phyloP scores from a whole-genome alignment of 2,888 invertebrate species.

The Drosophila kambysellisi region DNA sequence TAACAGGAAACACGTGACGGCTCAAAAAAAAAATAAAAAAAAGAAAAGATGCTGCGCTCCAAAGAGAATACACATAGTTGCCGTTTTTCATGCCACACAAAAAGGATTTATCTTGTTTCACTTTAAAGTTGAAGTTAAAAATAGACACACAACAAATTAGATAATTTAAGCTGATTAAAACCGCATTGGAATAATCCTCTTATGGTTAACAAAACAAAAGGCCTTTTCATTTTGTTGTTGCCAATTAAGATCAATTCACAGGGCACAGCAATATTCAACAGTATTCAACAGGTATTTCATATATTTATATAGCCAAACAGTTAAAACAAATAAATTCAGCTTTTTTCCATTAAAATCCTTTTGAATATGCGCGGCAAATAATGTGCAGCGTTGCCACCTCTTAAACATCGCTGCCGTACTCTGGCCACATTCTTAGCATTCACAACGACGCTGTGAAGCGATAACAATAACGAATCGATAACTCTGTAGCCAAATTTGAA shows the following conservation, averaged over 20 bases:
- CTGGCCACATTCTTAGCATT: conserved; percentile 4
- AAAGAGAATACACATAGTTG: background rate
- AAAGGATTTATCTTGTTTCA: conserved; percentile 35
- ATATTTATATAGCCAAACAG: background rate
- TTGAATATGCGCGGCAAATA: conserved; percentile 13
- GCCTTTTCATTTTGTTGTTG: background rate
- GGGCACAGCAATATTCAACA: background rate
- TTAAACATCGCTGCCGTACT: background rate
- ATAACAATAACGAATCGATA: conserved; percentile 10
- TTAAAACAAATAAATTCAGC: background rate
- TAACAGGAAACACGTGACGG: conserved; percentile 79
- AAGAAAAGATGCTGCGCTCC: background rate
- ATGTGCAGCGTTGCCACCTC: background rate
- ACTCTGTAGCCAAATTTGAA: background rate
- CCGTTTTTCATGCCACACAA: background rate
- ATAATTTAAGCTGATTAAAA: background rate
- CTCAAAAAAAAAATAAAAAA: conserved; percentile 16
- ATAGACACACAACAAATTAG: background rate
- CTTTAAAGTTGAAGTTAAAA: conserved; percentile 18
- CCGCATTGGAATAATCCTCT: background rate
- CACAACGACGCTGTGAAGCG: background rate
- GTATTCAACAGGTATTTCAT: background rate
- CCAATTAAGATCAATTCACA: background rate
- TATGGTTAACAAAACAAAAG: background rate
- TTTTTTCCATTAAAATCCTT: background rate